Evolutionary conservation across 1,140 invertebrate species (phyloP), one percentile per base, ranked within the genome.

Genomic region (Pteromalus puparum): DNA sequence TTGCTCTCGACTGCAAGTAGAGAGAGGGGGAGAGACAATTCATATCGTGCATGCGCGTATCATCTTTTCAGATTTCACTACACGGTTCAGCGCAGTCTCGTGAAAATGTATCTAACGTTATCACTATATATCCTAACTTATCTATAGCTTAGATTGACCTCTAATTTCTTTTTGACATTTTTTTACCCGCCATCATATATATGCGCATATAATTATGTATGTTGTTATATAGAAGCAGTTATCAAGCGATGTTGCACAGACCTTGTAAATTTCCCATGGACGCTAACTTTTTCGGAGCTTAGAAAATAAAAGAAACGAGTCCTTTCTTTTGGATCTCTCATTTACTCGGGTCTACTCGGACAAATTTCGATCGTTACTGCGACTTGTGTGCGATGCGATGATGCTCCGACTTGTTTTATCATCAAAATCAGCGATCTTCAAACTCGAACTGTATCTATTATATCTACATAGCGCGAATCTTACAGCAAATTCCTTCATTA

Each of bases 231-330:
- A n/a, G 61, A 5, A n/a, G 24, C 2, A 12, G 2, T 80, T 80
- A 80, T 70, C n/a, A 53, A 80, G 9, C n/a, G 38, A 48, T 34
- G 30, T 80, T 46, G 4, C 28, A 87, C 86, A 24, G 85, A 87
- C 86, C 86, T 87, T 85, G 83, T 12, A 13, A 74, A 46, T 87
- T 87, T 2, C 86, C 86, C 86, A 87, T 87, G 18, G 53, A 68
- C 65, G 24, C 6, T 72, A 46, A 65, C 28, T 73, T 80, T 70
- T 5, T 30, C 30, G 28, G 53, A 12, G 42, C 13, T 81, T 15
- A n/a, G 12, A 30, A 34, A 61, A 68, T 15, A 38, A 67, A 38
- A 34, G 53, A 34, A 73, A 48, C n/a, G 34, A 67, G 13, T 42
- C 46, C 24, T 72, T 15, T 9, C 30, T 61, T 78, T 78, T 18